These are phyloP conservation scores for Sinocyclocheilus rhinocerous DNA, from an alignment of 2,113 vertebrate genomes.

Conservation along the genomic window DNA sequence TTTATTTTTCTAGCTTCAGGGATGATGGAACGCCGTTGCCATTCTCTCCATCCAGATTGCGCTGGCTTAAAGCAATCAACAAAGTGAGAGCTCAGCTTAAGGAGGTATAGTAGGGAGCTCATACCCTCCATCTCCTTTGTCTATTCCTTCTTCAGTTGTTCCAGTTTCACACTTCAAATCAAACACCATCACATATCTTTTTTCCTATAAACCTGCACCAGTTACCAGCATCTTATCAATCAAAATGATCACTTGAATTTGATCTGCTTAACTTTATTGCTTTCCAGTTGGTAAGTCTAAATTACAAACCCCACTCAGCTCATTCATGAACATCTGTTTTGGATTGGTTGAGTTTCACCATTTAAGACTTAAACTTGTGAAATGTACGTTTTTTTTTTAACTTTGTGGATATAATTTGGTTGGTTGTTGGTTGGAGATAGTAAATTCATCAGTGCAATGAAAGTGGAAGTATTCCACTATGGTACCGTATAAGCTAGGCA, in stretches of 20 bases:
- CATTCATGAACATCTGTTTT: constrained; percentile 40
- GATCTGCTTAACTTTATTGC: background rate
- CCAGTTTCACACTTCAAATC: background rate
- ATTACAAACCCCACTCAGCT: background rate
- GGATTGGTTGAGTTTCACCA: constrained; percentile 71
- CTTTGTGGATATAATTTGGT: background rate
- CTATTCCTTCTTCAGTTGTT: constrained; percentile 17
- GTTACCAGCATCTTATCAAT: background rate
- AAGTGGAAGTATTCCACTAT: background rate
- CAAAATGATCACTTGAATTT: too few relatives aligned
- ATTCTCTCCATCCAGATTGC: constrained; percentile 84
- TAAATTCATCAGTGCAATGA: background rate
- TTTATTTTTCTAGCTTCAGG: constrained; percentile 62
- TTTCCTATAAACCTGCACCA: background rate
- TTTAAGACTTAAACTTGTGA: constrained; percentile 42
- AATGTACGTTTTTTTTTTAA: background rate
- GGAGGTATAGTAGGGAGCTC: constrained; percentile 81
- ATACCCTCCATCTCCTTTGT: constrained; percentile 5
- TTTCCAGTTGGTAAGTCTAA: constrained; percentile 22
- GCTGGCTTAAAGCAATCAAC: constrained; percentile 92
- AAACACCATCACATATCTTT: background rate
- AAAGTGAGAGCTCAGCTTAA: constrained; percentile 91
- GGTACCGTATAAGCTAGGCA: background rate
- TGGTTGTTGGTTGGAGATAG: background rate
- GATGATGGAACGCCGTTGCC: constrained; percentile 77